Conservation (phyloP, 2,888 invertebrate species). For the Heterodera filipjevi region DNA sequence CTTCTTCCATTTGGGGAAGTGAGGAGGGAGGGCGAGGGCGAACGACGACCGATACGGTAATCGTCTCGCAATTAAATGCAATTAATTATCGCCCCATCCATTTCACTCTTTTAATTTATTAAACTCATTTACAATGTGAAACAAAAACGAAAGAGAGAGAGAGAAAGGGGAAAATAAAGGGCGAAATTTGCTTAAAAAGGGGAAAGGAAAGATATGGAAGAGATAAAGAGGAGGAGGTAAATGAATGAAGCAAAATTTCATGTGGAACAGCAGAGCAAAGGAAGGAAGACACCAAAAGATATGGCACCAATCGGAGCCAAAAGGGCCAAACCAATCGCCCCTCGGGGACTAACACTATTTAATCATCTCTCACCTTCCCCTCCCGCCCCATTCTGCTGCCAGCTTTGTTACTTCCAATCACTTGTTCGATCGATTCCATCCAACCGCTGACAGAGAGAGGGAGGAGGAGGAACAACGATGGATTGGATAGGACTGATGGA, state of each 20-base stretch:
- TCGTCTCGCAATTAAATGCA: background rate
- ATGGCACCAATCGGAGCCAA: too few relatives aligned
- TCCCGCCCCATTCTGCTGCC: background rate
- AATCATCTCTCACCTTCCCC: background rate
- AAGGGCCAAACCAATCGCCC: too few relatives aligned
- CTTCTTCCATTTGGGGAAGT: constrained; percentile 6
- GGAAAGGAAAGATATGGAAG: background rate
- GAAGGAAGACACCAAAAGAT: background rate
- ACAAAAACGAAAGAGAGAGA: background rate
- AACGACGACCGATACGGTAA: background rate
- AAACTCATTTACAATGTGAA: background rate
- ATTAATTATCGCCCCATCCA: background rate
- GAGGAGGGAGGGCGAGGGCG: constrained; percentile 3
- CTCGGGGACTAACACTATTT: background rate
- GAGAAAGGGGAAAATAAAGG: background rate
- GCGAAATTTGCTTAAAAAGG: background rate
- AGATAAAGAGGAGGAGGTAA: background rate
- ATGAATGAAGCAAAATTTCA: background rate
- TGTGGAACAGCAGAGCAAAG: background rate
- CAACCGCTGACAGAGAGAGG: background rate
- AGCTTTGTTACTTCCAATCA: background rate
- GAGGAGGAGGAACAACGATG: background rate
- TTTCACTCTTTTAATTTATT: background rate
- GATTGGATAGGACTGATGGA: background rate
- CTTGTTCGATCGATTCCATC: background rate